Base-by-base conservation (phyloP, 2,113 vertebrate species). In the Ageneiosus marmoratus region DNA sequence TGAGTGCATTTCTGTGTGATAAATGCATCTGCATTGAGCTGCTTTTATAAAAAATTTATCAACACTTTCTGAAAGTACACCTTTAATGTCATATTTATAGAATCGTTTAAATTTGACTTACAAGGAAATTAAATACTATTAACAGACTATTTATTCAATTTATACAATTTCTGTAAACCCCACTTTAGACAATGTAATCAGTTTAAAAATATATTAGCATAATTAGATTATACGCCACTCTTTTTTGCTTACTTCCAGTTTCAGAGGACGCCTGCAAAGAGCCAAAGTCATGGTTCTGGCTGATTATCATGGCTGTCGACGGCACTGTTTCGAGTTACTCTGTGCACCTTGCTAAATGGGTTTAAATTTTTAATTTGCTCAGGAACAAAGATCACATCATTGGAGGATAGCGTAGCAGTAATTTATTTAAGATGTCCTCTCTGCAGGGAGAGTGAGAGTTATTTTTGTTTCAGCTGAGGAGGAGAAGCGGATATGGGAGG, bases 301-400 rank as follows among this genome's bases (percentile, higher is more conserved):
- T 88, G 86, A 90, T 89, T 90, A 90, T 81, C 84, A 60, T 60
- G 82, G 87, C 82, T 89, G 79, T 76, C 86, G 86, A 91, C 88
- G 89, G 83, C 92, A 87, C 46, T 84, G 92, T 87, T 90, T 92
- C 88, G 72, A 88, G 91, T 93, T 92, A 90, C 90, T 91, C 84
- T 18, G 65, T 86, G 88, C 89, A 90, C 87, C 88, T 88, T 84
- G 80, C 91, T 94, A 93, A 94, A 93, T 92, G 91, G 89, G 86
- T 87, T 89, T 93, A 87, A 91, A 93, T 93, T 89, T 94, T 94
- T 94, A 89, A 94, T 94, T 91, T 90, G 89, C 88, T 81, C 77
- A 86, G 90, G 89, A 93, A 92, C 89, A 90, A 89, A 91, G 91
- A 93, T 93, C 90, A 83, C 91, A 92, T 93, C 92, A 92, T 89